phyloP scores from a whole-genome alignment of 2,888 invertebrate species.

The Archips xylosteana region DNA sequence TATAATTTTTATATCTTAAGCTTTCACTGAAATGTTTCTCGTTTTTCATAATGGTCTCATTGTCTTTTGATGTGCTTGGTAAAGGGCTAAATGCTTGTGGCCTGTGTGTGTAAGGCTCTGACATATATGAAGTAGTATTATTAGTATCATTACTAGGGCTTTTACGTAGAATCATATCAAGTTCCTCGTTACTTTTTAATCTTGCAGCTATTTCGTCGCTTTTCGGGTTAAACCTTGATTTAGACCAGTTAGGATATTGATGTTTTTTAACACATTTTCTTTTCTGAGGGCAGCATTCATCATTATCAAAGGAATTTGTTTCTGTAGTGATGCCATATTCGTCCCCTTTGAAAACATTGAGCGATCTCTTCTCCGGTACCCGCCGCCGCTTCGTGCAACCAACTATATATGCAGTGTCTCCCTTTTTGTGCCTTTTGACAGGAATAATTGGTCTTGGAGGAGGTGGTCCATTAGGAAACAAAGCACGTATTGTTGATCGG shows the following conservation, averaged over 20 bases:
- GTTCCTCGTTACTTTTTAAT: conserved; percentile 43
- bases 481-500: conserved; percentile 45
- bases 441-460: conserved; percentile 50
- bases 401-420: conserved; percentile 54
- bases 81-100: conserved; percentile 56
- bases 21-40: conserved; percentile 58
- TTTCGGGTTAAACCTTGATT: conserved; percentile 58
- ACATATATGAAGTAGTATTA: conserved; percentile 51
- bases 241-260: conserved; percentile 41
- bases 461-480: conserved; percentile 44
- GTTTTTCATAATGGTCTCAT: conserved; percentile 57
- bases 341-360: conserved; percentile 50
- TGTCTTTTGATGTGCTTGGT: conserved; percentile 65
- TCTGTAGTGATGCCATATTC: conserved; percentile 50
- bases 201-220: conserved; percentile 52
- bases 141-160: conserved; percentile 48
- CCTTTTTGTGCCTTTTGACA: conserved; percentile 52
- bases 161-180: conserved; percentile 43
- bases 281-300: conserved; percentile 31
- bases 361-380: conserved; percentile 44
- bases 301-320: conserved; percentile 34
- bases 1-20: conserved; percentile 38
- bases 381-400: conserved; percentile 54
- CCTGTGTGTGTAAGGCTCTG: conserved; percentile 43
- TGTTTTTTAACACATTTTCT: conserved; percentile 35